phyloP scores from a whole-genome alignment of 1,140 invertebrate species.

The Rhynchophorus ferrugineus region DNA sequence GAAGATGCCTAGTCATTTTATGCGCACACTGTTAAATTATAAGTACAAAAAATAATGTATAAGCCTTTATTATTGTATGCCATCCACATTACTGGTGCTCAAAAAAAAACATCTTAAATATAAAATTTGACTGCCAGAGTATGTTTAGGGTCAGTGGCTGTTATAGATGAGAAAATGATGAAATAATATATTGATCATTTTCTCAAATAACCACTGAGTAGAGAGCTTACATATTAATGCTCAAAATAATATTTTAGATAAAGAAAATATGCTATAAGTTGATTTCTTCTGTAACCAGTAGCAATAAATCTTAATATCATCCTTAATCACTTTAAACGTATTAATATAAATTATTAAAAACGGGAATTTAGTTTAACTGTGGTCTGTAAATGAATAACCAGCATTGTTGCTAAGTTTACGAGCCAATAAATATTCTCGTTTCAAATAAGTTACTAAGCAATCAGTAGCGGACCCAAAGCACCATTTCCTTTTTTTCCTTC shows the following conservation, averaged over 20 bases:
- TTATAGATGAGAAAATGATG: no score
- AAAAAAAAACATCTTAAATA: constrained; percentile 15
- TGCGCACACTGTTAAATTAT: constrained; percentile 13
- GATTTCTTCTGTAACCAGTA: constrained; percentile 2
- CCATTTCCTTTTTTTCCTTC: no score
- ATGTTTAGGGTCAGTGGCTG: constrained; percentile 11
- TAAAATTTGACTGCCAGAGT: constrained; percentile 17
- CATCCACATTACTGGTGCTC: constrained; percentile 22
- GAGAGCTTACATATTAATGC: not conserved
- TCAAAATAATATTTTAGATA: not conserved
- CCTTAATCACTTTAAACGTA: not conserved
- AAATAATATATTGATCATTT: no score
- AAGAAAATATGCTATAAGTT: constrained; percentile 1
- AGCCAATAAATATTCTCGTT: no score
- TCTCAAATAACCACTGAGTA: not conserved
- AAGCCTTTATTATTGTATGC: constrained; percentile 24
- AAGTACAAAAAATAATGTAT: constrained; percentile 19
- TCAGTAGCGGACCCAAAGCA: no score
- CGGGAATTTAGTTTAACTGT: constrained; percentile 13
- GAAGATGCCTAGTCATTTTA: not conserved
- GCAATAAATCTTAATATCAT: constrained; percentile 11
- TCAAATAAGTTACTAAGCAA: no score
- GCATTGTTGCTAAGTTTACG: constrained; percentile 14
- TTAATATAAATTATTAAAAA: not conserved
- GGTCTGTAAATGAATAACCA: constrained; percentile 4